Evolutionary conservation across 2,888 invertebrate genomes (phyloP).

Genomic region (Dasypolia templi): DNA sequence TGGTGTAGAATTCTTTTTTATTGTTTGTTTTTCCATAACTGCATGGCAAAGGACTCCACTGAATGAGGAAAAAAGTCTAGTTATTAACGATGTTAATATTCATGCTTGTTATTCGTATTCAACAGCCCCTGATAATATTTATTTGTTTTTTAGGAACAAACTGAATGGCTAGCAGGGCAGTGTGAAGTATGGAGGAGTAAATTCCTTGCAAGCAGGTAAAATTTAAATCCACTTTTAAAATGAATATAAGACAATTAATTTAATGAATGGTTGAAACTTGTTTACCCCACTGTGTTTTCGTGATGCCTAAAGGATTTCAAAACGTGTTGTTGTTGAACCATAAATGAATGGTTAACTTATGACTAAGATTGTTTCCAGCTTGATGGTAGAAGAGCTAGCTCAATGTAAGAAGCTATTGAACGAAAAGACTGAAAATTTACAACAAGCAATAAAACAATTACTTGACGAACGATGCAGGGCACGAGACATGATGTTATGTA

Average conservation of each 20-base stretch:
- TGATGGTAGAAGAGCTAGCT: slow-evolving; percentile 98
- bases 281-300: not conserved
- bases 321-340: slow-evolving; percentile 29
- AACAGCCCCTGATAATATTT: not conserved
- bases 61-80: not conserved
- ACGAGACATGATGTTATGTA: slow-evolving; percentile 91
- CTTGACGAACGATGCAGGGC: slow-evolving; percentile 93
- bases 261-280: not conserved
- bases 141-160: slow-evolving; percentile 92
- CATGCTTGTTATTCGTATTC: not conserved
- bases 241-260: not conserved
- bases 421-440: slow-evolving; percentile 92
- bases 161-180: slow-evolving; percentile 97
- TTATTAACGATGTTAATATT: not conserved
- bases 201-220: slow-evolving; percentile 97
- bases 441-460: slow-evolving; percentile 92
- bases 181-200: slow-evolving; percentile 99
- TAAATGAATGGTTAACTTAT: slow-evolving; percentile 14
- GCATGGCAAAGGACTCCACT: not conserved
- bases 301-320: not conserved
- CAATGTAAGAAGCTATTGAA: slow-evolving; percentile 95
- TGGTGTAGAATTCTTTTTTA: not conserved
- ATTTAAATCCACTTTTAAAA: not conserved
- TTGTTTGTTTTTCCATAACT: not conserved
- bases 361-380: slow-evolving; percentile 88